A percentile compares a stretch with the other conserved stretches of the same genome.
phyloP scores from a whole-genome alignment of 2,888 invertebrate species.

The Melieria crassipennis region DNA sequence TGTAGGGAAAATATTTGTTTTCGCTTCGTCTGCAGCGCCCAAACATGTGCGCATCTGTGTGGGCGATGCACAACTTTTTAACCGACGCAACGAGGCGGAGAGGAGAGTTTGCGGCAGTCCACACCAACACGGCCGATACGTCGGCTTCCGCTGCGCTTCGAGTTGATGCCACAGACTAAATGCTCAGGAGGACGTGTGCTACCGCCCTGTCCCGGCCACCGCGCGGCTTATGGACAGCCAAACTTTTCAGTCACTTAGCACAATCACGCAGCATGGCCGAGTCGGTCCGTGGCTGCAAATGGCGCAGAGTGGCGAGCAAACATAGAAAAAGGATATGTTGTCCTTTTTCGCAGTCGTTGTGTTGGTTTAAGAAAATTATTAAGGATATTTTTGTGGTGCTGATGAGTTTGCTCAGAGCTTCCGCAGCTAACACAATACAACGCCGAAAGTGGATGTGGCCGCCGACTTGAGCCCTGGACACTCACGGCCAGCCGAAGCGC shows the following conservation, averaged over 20 bases:
- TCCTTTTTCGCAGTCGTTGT: constrained; percentile 29
- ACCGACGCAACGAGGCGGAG: not conserved
- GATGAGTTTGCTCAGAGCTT: constrained; percentile 56
- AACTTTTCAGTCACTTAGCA: constrained; percentile 21
- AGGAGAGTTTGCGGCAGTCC: not conserved
- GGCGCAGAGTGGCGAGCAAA: constrained; percentile 44
- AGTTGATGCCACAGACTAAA: constrained; percentile 57
- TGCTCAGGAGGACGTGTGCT: constrained; percentile 7
- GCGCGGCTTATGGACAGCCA: not conserved
- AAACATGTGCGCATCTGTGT: not conserved
- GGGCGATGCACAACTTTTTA: not conserved
- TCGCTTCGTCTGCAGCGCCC: constrained; percentile 5
- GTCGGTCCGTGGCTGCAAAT: constrained; percentile 46
- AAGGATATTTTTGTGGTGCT: constrained; percentile 61
- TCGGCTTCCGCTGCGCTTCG: constrained; percentile 46
- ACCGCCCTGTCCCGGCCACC: not conserved
- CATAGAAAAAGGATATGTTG: constrained; percentile 21
- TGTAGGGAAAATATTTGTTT: constrained; percentile 22
- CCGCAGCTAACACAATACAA: too few relatives aligned
- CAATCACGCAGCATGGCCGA: constrained; percentile 1
- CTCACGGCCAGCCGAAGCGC: not conserved
- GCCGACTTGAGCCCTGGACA: too few relatives aligned
- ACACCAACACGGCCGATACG: not conserved
- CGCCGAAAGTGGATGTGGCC: too few relatives aligned
- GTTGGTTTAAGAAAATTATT: constrained; percentile 62